Percentiles rank a stretch among this genome's conserved stretches.
phyloP scores from a whole-genome alignment of 2,888 invertebrate species.

The Drosophila parthenogenetica region DNA sequence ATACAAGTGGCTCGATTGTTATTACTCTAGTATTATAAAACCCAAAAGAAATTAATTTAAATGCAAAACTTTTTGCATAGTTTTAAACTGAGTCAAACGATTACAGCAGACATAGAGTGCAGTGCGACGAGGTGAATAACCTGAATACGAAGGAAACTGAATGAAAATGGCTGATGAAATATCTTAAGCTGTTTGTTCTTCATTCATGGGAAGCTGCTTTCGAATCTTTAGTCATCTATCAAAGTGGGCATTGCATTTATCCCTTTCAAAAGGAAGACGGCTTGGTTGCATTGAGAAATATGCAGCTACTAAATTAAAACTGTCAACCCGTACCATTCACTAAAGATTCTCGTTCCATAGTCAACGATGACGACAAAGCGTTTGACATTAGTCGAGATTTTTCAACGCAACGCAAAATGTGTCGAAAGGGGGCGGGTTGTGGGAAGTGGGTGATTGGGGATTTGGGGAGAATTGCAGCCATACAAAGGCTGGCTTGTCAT shows the following conservation, averaged over 20 bases:
- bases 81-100: conserved; percentile 10
- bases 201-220: not conserved
- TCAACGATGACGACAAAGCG: conserved; percentile 67
- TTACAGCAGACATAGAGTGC: not conserved
- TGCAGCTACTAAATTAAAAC: conserved; percentile 67
- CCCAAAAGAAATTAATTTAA: not conserved
- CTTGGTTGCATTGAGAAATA: conserved; percentile 63
- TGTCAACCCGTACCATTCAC: conserved; percentile 43
- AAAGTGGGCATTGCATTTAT: conserved; percentile 47
- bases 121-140: conserved; percentile 10
- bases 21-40: not conserved
- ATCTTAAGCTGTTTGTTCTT: conserved; percentile 42
- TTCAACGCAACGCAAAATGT: conserved; percentile 63
- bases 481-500: conserved; percentile 54
- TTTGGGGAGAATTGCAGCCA: conserved; percentile 54
- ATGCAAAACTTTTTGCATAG: conserved; percentile 13
- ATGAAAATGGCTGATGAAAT: conserved; percentile 3
- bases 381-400: conserved; percentile 76
- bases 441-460: conserved; percentile 9
- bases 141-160: not conserved
- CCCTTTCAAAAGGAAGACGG: conserved; percentile 37
- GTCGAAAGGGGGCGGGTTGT: conserved; percentile 38
- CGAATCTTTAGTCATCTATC: conserved; percentile 37
- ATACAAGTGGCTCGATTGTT: conserved; percentile 30
- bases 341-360: conserved; percentile 5